Conservation (phyloP, 1,140 invertebrate genomes). For the Pseudobourletiella spinata region DNA sequence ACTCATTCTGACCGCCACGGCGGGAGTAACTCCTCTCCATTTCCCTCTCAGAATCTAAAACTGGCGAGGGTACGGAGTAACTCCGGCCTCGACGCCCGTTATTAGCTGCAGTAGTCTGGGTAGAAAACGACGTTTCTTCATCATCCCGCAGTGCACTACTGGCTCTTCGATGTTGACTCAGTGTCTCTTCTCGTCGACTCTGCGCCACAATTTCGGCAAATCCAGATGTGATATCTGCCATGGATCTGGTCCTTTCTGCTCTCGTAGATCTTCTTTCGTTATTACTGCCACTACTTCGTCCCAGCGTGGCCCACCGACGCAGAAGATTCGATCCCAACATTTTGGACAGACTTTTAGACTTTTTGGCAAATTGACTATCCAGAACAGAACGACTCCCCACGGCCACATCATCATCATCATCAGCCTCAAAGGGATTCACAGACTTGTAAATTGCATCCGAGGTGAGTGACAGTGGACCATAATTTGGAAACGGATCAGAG, state of each 20-base stretch:
- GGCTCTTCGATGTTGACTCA: not conserved
- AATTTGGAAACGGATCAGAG: not conserved
- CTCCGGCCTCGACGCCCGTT: not conserved
- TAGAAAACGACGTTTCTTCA: not conserved
- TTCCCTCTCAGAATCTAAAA: not conserved
- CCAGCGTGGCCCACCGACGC: constrained; percentile 6
- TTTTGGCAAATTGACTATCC: not conserved
- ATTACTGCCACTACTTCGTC: constrained; percentile 16
- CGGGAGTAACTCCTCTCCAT: no score
- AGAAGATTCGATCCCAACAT: constrained; percentile 20
- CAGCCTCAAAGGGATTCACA: constrained; percentile 13
- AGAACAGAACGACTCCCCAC: not conserved
- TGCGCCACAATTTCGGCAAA: constrained; percentile 30
- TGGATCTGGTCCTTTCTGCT: not conserved
- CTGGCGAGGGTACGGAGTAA: not conserved
- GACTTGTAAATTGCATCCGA: constrained; percentile 21
- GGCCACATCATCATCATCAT: not conserved
- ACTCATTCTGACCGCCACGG: constrained; percentile 3
- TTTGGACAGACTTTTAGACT: constrained; percentile 21
- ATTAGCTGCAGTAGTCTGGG: not conserved
- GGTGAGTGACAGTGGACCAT: not conserved
- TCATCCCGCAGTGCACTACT: not conserved
- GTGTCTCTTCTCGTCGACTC: constrained; percentile 15
- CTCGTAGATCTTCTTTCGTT: constrained; percentile 4
- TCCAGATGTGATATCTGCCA: constrained; percentile 27